These are phyloP conservation scores for Dendroctonus valens DNA, from an alignment of 1,140 invertebrate genomes.

Conservation along the genomic window DNA sequence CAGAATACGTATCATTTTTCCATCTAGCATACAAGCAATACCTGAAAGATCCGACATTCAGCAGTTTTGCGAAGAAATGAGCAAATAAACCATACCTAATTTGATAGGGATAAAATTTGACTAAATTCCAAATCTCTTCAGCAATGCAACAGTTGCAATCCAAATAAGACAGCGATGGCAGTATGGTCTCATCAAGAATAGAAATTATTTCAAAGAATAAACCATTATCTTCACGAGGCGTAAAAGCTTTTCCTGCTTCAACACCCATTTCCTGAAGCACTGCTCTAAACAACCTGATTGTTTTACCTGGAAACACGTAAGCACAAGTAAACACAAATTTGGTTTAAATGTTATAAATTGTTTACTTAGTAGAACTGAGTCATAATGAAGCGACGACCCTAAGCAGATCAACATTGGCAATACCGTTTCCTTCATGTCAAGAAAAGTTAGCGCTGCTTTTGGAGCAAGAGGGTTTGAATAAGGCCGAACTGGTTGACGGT, in stretches of 20 bases:
- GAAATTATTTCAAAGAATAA: constrained; percentile 80
- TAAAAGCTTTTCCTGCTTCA: constrained; percentile 42
- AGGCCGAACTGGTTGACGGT: constrained; percentile 58
- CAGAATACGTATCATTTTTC: constrained; percentile 85
- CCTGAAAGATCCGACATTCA: constrained; percentile 48
- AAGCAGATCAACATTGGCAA: constrained; percentile 85
- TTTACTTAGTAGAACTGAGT: constrained; percentile 74
- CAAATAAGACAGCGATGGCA: constrained; percentile 88
- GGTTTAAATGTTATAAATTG: too few species aligned
- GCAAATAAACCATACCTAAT: constrained; percentile 21
- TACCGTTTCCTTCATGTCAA: constrained; percentile 73
- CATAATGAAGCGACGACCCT: constrained; percentile 84
- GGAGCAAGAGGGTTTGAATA: constrained; percentile 62
- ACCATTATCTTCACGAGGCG: constrained; percentile 49
- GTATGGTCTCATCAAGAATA: constrained; percentile 80
- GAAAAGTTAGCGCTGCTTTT: constrained; percentile 60
- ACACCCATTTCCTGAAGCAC: constrained; percentile 46
- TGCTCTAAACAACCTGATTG: constrained; percentile 64
- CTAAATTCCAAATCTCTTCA: constrained; percentile 91
- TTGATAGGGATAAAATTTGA: constrained; percentile 92
- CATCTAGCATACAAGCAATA: constrained; percentile 91
- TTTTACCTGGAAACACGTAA: constrained; percentile 62
- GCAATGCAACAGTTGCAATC: constrained; percentile 94
- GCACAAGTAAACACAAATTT: too few species aligned
- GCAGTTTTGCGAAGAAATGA: not conserved